phyloP scores from a whole-genome alignment of 2,888 invertebrate genomes.

The Nemurella pictetii region DNA sequence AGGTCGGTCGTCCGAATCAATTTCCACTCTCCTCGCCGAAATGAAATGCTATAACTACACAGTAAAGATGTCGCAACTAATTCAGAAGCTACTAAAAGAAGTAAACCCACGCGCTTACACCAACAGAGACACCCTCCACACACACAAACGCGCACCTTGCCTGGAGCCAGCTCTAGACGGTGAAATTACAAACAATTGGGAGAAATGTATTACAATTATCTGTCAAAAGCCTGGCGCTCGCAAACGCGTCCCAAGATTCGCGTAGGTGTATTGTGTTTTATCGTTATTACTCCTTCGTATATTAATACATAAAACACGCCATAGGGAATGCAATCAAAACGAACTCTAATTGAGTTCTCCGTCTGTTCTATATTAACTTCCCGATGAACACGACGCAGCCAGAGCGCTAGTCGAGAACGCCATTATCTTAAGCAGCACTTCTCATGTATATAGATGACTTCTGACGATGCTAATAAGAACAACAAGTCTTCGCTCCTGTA shows the following conservation, averaged over 20 bases:
- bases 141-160: too few relatives aligned
- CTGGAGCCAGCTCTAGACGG: background rate
- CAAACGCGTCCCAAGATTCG: background rate
- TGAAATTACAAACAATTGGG: background rate
- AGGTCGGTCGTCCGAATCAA: background rate
- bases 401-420: background rate
- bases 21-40: background rate
- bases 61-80: background rate
- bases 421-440: background rate
- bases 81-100: background rate
- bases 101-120: background rate
- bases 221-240: background rate
- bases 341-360: background rate
- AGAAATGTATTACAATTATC: background rate
- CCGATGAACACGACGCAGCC: background rate
- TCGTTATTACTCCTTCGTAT: background rate
- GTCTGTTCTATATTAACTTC: background rate
- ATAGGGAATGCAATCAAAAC: conserved; percentile 9
- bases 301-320: background rate
- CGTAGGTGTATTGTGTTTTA: background rate
- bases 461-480: conserved; percentile 1
- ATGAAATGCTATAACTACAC: background rate
- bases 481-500: conserved; percentile 13
- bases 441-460: conserved; percentile 24
- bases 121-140: too few relatives aligned